Percentiles rank a stretch among this genome's conserved stretches.
Conservation (phyloP, 2,888 invertebrate genomes). For the Xylota segnis region DNA sequence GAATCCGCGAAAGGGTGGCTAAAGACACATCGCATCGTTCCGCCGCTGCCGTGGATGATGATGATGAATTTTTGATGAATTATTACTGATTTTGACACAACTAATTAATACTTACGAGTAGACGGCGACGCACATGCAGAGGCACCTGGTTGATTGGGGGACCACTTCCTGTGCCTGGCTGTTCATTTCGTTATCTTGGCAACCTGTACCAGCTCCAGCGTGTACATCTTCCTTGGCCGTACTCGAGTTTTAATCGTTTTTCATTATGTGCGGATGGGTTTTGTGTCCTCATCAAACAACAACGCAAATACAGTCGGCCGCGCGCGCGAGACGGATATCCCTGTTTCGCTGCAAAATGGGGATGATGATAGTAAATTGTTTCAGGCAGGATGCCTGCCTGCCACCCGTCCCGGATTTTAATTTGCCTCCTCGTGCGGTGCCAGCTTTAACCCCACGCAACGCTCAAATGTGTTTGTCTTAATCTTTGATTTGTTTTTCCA, state of each 20-base stretch:
- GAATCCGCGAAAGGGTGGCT: slow-evolving; percentile 48
- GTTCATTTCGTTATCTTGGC: slow-evolving; percentile 60
- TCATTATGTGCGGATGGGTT: slow-evolving; percentile 70
- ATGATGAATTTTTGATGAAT: slow-evolving; percentile 74
- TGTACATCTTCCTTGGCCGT: not conserved
- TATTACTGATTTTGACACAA: slow-evolving; percentile 77
- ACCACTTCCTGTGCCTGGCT: slow-evolving; percentile 27
- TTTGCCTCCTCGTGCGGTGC: slow-evolving; percentile 41
- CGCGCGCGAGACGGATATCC: slow-evolving; percentile 15
- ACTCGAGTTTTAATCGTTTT: slow-evolving; percentile 62
- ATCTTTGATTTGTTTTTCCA: slow-evolving; percentile 85
- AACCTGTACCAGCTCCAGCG: slow-evolving; percentile 9
- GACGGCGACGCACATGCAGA: slow-evolving; percentile 24
- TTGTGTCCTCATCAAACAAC: slow-evolving; percentile 30
- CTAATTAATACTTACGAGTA: slow-evolving; percentile 70
- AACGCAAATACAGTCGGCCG: slow-evolving; percentile 19
- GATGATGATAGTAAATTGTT: slow-evolving; percentile 67
- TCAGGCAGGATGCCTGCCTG: no score
- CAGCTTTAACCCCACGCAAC: not conserved
- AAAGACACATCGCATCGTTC: not conserved
- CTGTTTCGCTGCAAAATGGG: slow-evolving; percentile 3
- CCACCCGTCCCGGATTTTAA: slow-evolving; percentile 28
- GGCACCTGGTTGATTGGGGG: slow-evolving; percentile 34
- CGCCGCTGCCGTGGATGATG: slow-evolving; percentile 26
- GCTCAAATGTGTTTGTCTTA: slow-evolving; percentile 83